Conservation (phyloP, 2,797 vertebrate genomes). For the Catharus ustulatus region DNA sequence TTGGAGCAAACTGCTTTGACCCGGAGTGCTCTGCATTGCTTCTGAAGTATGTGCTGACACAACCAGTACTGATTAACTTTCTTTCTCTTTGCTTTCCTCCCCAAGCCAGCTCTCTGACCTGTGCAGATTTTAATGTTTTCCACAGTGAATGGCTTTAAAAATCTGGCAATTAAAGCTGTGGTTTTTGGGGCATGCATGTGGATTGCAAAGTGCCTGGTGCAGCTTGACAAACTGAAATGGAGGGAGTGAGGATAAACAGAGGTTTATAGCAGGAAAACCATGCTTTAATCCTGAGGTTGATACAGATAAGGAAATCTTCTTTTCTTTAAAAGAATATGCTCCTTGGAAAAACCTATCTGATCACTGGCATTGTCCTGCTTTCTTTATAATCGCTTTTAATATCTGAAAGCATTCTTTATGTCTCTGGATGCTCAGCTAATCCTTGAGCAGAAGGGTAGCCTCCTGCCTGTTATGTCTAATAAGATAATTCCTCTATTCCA, state of each 20-base stretch:
- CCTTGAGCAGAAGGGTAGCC: not conserved
- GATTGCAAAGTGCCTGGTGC: not conserved
- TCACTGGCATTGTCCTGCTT: not conserved
- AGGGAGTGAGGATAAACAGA: not conserved
- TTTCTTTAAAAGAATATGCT: not conserved
- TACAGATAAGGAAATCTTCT: not conserved
- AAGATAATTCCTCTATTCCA: not conserved
- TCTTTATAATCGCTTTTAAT: not conserved
- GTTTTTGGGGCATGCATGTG: fast-evolving
- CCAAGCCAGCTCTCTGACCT: not conserved
- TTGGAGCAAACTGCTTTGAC: not conserved
- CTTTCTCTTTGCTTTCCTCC: not conserved
- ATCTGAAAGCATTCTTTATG: not conserved
- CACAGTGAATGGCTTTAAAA: not conserved
- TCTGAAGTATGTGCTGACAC: not conserved
- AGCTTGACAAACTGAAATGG: not conserved
- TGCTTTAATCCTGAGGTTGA: not conserved
- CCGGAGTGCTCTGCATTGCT: not conserved
- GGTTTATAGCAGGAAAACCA: not conserved
- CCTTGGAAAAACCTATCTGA: not conserved
- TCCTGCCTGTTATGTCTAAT: not conserved
- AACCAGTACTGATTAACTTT: not conserved
- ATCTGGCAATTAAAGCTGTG: not conserved
- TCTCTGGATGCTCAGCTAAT: not conserved
- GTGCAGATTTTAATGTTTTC: not conserved